Conservation (phyloP, 2,888 invertebrate species). For the Drosophila hawaiiensis region DNA sequence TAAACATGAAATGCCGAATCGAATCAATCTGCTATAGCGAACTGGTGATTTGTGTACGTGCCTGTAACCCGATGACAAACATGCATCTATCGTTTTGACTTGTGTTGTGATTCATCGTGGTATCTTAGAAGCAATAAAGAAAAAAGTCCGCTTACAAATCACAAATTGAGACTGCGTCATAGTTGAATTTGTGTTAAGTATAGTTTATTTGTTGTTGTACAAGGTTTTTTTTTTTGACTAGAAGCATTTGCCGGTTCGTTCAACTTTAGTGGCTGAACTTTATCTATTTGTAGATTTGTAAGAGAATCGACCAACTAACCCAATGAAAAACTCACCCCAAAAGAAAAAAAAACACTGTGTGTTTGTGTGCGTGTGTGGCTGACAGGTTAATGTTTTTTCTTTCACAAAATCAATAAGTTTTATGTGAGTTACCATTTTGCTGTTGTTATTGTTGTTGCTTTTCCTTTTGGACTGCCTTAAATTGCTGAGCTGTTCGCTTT, state of each 20-base stretch:
- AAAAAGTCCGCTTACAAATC: conserved; percentile 34
- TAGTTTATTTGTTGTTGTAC: background rate
- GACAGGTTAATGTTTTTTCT: conserved; percentile 48
- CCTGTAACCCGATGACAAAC: conserved; percentile 38
- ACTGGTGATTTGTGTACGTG: conserved; percentile 58
- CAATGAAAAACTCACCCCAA: conserved; percentile 41
- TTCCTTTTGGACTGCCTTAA: conserved; percentile 22
- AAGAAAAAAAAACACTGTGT: background rate
- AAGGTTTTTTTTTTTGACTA: conserved; percentile 11
- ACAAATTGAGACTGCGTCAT: conserved; percentile 9
- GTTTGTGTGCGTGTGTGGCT: conserved; percentile 7
- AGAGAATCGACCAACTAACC: conserved; percentile 50
- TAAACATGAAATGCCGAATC: conserved; percentile 36
- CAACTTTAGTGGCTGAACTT: conserved; percentile 38
- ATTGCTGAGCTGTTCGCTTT: conserved; percentile 51
- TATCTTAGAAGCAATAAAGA: background rate
- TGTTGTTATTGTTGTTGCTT: conserved; percentile 6
- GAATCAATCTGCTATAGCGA: conserved; percentile 59
- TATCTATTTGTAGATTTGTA: conserved; percentile 37
- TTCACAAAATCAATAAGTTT: conserved; percentile 57
- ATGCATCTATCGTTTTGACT: conserved; percentile 48
- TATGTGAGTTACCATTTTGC: conserved; percentile 29
- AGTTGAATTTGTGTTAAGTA: background rate
- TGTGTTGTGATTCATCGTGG: conserved; percentile 59
- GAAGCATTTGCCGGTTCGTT: conserved; percentile 37